phyloP scores from a whole-genome alignment of 2,113 vertebrate species.

The Danio rerio region GRCz12tu NC_133179.1:8689501-8690000 shows the following conservation, averaged over 20 bases:
- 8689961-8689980: not conserved
- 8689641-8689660: conserved; percentile 44
- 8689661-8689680: conserved; percentile 52
- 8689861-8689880: not conserved
- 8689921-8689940: conserved; percentile 11
- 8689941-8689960: not conserved
- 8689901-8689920: not conserved
- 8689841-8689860: conserved; percentile 9
- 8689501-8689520: conserved; percentile 53
- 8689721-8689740: conserved; percentile 45
- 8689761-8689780: not conserved
- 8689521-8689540: conserved; percentile 51
- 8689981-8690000: not conserved
- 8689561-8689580: conserved; percentile 63
- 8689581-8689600: conserved; percentile 57
- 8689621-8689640: conserved; percentile 51
- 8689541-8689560: conserved; percentile 56
- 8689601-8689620: conserved; percentile 61
- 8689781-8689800: not conserved
- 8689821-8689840: not conserved
- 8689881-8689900: not conserved
- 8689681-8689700: conserved; percentile 55
- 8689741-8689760: conserved; percentile 31
- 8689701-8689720: conserved; percentile 24
- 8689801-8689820: conserved; percentile 28